Evolutionary conservation across 2,797 vertebrate species (phyloP).

Genomic region (Anguilla obscura): DNA sequence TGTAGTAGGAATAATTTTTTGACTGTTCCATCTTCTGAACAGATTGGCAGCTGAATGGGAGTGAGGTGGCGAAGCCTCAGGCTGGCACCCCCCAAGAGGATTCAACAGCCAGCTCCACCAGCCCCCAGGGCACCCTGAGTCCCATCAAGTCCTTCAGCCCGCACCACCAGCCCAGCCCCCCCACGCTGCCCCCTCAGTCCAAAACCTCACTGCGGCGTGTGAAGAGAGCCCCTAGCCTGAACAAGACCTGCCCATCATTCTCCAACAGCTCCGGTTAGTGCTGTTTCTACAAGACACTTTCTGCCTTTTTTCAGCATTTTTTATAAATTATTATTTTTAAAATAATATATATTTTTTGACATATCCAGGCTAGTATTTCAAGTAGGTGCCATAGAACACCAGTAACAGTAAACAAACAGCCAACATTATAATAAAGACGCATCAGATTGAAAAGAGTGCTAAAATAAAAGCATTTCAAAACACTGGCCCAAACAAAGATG

Average conservation of each 20-base stretch:
- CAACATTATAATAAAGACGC: background rate
- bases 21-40: conserved; percentile 30
- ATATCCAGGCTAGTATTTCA: background rate
- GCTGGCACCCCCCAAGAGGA: conserved; percentile 59
- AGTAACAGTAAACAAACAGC: background rate
- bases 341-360: background rate
- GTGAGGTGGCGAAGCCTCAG: conserved; percentile 52
- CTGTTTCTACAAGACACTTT: background rate
- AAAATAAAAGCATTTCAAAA: background rate
- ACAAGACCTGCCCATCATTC: conserved; percentile 63
- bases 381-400: background rate
- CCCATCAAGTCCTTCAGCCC: conserved; percentile 61
- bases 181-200: conserved; percentile 63
- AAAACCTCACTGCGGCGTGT: conserved; percentile 60
- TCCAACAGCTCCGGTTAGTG: conserved; percentile 77
- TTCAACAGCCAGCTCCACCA: conserved; percentile 57
- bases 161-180: conserved; percentile 72
- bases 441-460: background rate
- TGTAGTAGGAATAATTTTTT: background rate
- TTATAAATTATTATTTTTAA: background rate
- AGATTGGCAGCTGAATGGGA: conserved; percentile 71
- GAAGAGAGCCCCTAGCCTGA: conserved; percentile 74
- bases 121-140: conserved; percentile 56
- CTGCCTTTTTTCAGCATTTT: background rate
- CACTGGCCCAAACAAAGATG: background rate